phyloP scores from a whole-genome alignment of 1,140 invertebrate genomes.

The Drosophila azteca region DNA sequence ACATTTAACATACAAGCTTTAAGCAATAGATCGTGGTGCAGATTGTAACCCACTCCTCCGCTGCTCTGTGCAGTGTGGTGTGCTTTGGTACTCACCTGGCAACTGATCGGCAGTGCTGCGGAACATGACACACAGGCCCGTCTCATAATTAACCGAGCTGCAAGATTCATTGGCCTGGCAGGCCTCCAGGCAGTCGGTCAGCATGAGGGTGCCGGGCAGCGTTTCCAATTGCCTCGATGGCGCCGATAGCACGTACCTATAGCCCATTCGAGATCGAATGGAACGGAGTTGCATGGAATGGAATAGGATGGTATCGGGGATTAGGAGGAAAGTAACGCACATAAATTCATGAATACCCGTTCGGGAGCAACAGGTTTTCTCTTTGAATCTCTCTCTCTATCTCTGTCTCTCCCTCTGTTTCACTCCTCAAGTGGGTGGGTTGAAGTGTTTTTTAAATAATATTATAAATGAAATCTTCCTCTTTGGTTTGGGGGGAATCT shows the following conservation, averaged over 20 bases:
- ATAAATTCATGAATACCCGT: conserved; percentile 54
- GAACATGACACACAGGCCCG: conserved; percentile 96
- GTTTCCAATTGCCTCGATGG: conserved; percentile 94
- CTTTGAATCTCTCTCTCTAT: too few species aligned
- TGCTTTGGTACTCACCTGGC: conserved; percentile 87
- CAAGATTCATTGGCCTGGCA: conserved; percentile 95
- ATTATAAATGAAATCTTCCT: conserved; percentile 29
- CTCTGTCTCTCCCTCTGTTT: background rate
- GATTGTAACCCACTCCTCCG: conserved; percentile 76
- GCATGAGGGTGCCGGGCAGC: conserved; percentile 94
- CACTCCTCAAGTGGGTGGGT: conserved; percentile 28
- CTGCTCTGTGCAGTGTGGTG: too few species aligned
- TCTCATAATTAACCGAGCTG: conserved; percentile 97
- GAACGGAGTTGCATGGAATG: too few species aligned
- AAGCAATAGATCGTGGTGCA: conserved; percentile 43
- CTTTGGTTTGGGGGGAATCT: background rate
- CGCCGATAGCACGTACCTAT: conserved; percentile 89
- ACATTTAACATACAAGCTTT: conserved; percentile 53
- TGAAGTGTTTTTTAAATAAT: background rate
- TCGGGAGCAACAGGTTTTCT: conserved; percentile 6
- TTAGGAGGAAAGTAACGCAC: conserved; percentile 68
- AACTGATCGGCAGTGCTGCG: conserved; percentile 93
- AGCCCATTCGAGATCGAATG: conserved; percentile 4
- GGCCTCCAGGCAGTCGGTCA: conserved; percentile 95
- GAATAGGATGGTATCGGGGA: conserved; percentile 37